phyloP scores from a whole-genome alignment of 1,140 invertebrate genomes.

The Scaptomyza hsui region DNA sequence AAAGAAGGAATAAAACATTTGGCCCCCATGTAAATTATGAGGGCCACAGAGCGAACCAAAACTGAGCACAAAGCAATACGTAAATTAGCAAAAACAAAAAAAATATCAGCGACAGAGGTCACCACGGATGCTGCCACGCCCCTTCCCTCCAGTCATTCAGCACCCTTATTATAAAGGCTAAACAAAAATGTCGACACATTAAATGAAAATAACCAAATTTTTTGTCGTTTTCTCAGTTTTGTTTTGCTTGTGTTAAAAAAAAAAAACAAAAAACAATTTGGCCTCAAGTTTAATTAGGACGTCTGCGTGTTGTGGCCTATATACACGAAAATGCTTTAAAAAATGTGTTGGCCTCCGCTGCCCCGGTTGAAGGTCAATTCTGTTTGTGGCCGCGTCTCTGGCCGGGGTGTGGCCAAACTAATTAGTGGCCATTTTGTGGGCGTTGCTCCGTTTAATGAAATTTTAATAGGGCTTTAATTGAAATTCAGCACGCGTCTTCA shows the following conservation, averaged over 20 bases:
- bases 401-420: slow-evolving; percentile 59
- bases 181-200: slow-evolving; percentile 69
- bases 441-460: slow-evolving; percentile 69
- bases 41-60: slow-evolving; percentile 23
- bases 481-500: slow-evolving; percentile 23
- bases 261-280: slow-evolving; percentile 27
- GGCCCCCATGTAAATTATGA: slow-evolving; percentile 54
- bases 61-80: slow-evolving; percentile 33
- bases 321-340: slow-evolving; percentile 40
- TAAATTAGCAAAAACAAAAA: slow-evolving; percentile 50
- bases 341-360: slow-evolving; percentile 28
- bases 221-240: neutral
- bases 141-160: neutral
- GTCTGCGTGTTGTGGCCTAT: slow-evolving; percentile 50
- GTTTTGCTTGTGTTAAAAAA: slow-evolving; percentile 8
- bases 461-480: slow-evolving; percentile 76
- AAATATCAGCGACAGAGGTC: slow-evolving; percentile 35
- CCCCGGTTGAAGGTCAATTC: slow-evolving; percentile 53
- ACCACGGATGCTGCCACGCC: slow-evolving; percentile 6
- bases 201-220: slow-evolving; percentile 45
- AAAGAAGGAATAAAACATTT: slow-evolving; percentile 49
- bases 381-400: slow-evolving; percentile 1
- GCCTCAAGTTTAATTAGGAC: slow-evolving; percentile 67
- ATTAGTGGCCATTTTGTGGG: slow-evolving; percentile 75
- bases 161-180: slow-evolving; percentile 49